phyloP scores from a whole-genome alignment of 2,113 vertebrate genomes.

The Proterorhinus semilunaris region DNA sequence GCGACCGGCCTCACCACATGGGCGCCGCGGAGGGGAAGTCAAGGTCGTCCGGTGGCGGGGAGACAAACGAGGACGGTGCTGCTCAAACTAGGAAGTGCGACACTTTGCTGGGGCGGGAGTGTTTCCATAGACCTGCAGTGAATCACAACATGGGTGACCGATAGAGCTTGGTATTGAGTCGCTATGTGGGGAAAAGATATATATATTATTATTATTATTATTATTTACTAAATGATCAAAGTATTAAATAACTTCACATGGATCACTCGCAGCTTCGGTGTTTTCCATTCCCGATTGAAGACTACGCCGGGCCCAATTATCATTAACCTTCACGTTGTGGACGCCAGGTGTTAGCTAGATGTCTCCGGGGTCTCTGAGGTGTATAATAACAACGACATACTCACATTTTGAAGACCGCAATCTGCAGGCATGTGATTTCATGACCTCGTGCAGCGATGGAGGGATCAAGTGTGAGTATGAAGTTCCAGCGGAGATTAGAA shows the following conservation, averaged over 20 bases:
- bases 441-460: constrained; percentile 12
- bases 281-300: constrained; percentile 5
- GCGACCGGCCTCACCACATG: not conserved
- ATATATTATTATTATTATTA: no score
- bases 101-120: no score
- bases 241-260: no score
- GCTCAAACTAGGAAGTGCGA: no score
- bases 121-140: no score
- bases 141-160: no score
- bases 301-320: constrained; percentile 25
- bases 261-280: not conserved
- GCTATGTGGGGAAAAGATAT: no score
- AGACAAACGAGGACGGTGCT: no score
- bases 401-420: constrained; percentile 9
- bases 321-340: constrained; percentile 44
- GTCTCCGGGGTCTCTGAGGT: constrained; percentile 22
- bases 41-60: not conserved
- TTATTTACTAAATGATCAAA: no score
- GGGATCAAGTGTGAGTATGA: constrained; percentile 33
- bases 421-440: constrained; percentile 6
- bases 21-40: not conserved
- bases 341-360: constrained; percentile 21
- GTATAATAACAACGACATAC: constrained; percentile 46
- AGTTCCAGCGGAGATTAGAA: constrained; percentile 28
- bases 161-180: no score